Evolutionary conservation across 2,888 invertebrate species (phyloP).

Genomic region (Lycophotia porphyrea): DNA sequence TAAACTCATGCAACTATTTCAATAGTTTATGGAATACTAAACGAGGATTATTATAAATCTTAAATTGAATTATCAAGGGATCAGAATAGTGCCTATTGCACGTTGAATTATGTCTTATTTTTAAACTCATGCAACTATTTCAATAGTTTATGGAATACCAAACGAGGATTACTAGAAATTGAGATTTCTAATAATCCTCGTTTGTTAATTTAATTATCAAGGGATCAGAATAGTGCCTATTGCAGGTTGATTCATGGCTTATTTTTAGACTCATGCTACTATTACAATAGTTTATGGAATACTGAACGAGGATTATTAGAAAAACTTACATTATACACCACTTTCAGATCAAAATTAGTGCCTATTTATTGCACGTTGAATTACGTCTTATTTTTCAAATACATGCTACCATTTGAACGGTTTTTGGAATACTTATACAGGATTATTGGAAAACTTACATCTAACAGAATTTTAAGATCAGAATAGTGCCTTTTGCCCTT

Average conservation of each 20-base stretch:
- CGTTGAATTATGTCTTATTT: no score
- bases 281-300: no score
- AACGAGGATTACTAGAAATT: no score
- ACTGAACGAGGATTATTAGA: not conserved
- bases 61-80: no score
- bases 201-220: not conserved
- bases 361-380: not conserved
- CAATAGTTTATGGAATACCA: no score
- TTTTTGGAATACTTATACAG: not conserved
- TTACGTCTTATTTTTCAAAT: not conserved
- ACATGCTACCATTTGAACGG: no score
- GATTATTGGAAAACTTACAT: not conserved
- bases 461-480: not conserved
- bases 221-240: not conserved
- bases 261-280: not conserved
- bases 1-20: no score
- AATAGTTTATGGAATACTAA: no score
- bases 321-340: not conserved
- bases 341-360: not conserved
- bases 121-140: no score
- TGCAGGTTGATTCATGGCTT: not conserved
- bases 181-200: no score
- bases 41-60: no score
- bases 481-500: not conserved
- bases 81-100: no score